These are phyloP conservation scores for Drosophila ficusphila DNA, from an alignment of 1,140 invertebrate species.

Conservation along the genomic window DNA sequence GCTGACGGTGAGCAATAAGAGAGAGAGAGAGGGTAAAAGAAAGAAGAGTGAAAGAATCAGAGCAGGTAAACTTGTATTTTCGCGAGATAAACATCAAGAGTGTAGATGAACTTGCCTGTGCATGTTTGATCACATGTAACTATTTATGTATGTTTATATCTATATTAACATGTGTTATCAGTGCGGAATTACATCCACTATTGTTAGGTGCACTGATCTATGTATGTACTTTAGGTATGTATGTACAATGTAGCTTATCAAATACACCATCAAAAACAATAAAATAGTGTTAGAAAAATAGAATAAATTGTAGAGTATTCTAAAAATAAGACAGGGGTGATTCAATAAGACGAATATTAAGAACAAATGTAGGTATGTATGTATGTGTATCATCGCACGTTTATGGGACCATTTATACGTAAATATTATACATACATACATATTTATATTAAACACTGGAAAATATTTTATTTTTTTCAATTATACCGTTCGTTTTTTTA, in stretches of 20 bases:
- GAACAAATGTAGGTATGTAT: too few species aligned
- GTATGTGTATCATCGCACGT: too few species aligned
- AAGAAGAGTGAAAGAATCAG: not conserved
- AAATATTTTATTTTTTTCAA: too few species aligned
- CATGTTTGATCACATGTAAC: not conserved
- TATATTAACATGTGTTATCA: not conserved
- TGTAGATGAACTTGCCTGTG: not conserved
- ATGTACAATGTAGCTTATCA: too few species aligned
- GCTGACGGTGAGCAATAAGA: conserved; percentile 3
- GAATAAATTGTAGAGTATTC: too few species aligned
- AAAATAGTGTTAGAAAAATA: not conserved
- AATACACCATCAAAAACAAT: not conserved
- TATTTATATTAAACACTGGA: not conserved
- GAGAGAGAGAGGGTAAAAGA: not conserved
- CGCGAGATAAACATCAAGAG: not conserved
- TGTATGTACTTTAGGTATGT: too few species aligned
- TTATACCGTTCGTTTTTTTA: too few species aligned
- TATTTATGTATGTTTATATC: conserved; percentile 13
- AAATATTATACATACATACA: not conserved
- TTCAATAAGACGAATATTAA: conserved; percentile 5
- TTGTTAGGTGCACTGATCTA: conserved; percentile 8
- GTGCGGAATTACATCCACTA: conserved; percentile 7
- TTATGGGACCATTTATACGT: too few species aligned
- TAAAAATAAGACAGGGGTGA: conserved; percentile 5
- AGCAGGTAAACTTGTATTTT: conserved; percentile 3